These are phyloP conservation scores for Musca vetustissima DNA, from an alignment of 1,140 invertebrate genomes.

Conservation along the genomic window DNA sequence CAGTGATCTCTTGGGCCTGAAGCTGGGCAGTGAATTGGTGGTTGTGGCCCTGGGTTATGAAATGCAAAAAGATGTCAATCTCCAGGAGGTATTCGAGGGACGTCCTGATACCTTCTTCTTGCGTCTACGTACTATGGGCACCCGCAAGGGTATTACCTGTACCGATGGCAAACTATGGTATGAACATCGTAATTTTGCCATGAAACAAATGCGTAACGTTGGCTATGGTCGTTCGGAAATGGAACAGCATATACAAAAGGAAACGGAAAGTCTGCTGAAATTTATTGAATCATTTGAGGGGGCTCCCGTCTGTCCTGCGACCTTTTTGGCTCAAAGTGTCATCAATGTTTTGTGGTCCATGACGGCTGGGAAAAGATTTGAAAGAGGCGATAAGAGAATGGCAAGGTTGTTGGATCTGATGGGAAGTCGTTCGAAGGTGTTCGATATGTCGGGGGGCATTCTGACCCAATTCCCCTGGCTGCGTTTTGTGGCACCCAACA, in stretches of 20 bases:
- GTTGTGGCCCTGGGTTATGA: slow-evolving; percentile 65
- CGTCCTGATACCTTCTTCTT: slow-evolving; percentile 75
- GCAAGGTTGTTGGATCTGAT: slow-evolving; percentile 65
- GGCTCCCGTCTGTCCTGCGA: slow-evolving; percentile 44
- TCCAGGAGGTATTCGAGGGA: slow-evolving; percentile 68
- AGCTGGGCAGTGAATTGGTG: slow-evolving; percentile 64
- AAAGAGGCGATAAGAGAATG: slow-evolving; percentile 59
- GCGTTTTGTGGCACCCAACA: slow-evolving; percentile 66
- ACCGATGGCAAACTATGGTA: slow-evolving; percentile 75
- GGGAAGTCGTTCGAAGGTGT: slow-evolving; percentile 63
- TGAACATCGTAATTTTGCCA: slow-evolving; percentile 72
- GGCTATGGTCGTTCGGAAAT: slow-evolving; percentile 75
- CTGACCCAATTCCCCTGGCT: slow-evolving; percentile 71
- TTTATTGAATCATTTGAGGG: slow-evolving; percentile 56
- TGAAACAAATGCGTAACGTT: slow-evolving; percentile 69
- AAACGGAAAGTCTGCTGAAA: slow-evolving; percentile 60
- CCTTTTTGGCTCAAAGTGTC: slow-evolving; percentile 62
- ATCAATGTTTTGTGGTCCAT: slow-evolving; percentile 77
- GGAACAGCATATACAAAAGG: slow-evolving; percentile 70
- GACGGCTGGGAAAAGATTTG: slow-evolving; percentile 63
- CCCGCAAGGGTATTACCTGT: slow-evolving; percentile 67
- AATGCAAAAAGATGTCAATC: slow-evolving; percentile 63
- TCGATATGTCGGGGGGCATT: slow-evolving; percentile 71
- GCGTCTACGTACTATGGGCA: slow-evolving; percentile 69
- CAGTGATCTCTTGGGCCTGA: slow-evolving; percentile 67